Evolutionary conservation across 2,797 vertebrate species (phyloP).

Genomic region (Fundulus diaphanus): DNA sequence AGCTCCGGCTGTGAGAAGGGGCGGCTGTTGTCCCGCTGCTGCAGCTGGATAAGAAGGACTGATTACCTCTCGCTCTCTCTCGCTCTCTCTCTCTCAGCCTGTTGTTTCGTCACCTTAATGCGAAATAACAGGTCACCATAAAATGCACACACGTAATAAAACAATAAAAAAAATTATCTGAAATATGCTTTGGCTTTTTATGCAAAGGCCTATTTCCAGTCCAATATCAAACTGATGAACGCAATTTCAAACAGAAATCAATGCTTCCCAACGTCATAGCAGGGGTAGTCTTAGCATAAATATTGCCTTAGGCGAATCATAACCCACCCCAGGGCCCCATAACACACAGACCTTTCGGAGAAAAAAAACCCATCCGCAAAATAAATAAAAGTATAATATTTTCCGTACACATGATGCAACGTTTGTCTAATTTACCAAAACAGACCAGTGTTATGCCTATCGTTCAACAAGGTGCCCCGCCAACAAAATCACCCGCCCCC

Average conservation of each 20-base stretch:
- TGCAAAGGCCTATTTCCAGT: no score
- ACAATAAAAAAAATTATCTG: not conserved
- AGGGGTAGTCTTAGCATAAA: not conserved
- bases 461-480: no score
- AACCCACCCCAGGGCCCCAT: no score
- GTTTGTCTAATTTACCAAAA: no score
- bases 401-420: no score
- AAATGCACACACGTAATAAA: not conserved
- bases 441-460: no score
- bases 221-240: not conserved
- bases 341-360: no score
- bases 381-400: no score
- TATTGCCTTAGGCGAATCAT: not conserved
- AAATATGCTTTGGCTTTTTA: not conserved
- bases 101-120: not conserved
- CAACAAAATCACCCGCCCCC: no score
- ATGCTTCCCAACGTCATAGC: not conserved
- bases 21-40: slow-evolving; percentile 20
- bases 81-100: not conserved
- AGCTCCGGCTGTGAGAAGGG: not conserved
- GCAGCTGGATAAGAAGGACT: not conserved
- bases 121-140: not conserved
- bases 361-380: no score
- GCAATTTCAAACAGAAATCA: not conserved
- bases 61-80: not conserved